Percentiles rank a stretch among this genome's conserved stretches.
Evolutionary conservation across 2,888 invertebrate genomes (phyloP).

Genomic region (Drosophila incognita): DNA sequence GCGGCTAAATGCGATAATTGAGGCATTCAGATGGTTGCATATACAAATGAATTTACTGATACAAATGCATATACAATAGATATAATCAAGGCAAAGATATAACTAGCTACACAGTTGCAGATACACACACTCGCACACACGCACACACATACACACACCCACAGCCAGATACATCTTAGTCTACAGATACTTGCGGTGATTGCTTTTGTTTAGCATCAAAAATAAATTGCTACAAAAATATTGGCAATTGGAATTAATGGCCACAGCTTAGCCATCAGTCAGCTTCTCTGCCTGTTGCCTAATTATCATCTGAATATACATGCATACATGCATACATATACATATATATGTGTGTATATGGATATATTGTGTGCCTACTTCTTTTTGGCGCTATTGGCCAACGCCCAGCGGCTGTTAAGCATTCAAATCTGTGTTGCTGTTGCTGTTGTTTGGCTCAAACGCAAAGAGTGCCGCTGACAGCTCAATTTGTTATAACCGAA

Average conservation of each 20-base stretch:
- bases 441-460: conserved; percentile 36
- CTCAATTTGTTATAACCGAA: conserved; percentile 73
- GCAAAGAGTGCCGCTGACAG: conserved; percentile 63
- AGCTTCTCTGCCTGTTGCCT: conserved; percentile 34
- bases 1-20: conserved; percentile 60
- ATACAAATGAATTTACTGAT: conserved; percentile 1
- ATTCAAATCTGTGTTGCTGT: conserved; percentile 34
- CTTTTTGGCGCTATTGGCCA: conserved; percentile 37
- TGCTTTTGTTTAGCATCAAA: conserved; percentile 56
- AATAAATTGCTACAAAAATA: conserved; percentile 68
- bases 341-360: background rate
- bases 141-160: background rate
- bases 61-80: conserved; percentile 10
- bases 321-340: background rate
- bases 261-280: conserved; percentile 32
- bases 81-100: background rate
- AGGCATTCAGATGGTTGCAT: conserved; percentile 53
- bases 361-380: conserved; percentile 9
- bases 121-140: background rate
- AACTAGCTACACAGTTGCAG: background rate
- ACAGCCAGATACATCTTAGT: background rate
- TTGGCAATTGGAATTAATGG: conserved; percentile 78
- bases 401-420: conserved; percentile 51
- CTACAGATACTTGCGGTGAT: conserved; percentile 19
- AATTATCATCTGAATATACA: conserved; percentile 54